Percentiles rank a stretch among this genome's conserved stretches.
Conservation (phyloP, 92 coral and sea anemone genomes). For the Parazoanthus swiftii region DNA sequence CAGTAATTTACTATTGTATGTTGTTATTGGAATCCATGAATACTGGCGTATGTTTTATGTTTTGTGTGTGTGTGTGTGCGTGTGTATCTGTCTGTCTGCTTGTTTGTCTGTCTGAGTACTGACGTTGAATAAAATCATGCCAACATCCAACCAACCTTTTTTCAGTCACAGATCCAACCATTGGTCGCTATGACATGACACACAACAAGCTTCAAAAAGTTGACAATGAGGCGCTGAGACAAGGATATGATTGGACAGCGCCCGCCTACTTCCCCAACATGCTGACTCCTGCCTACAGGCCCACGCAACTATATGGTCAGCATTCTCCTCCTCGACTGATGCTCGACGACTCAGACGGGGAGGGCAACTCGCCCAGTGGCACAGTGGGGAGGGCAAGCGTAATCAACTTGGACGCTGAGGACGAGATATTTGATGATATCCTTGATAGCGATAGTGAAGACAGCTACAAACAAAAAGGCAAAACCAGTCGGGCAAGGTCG, state of each 20-base stretch:
- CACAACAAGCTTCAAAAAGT: constrained; percentile 43
- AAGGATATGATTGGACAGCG: constrained; percentile 64
- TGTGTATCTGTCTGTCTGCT: no score
- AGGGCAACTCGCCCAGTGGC: constrained; percentile 28
- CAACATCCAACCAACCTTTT: background rate
- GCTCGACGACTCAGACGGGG: constrained; percentile 70
- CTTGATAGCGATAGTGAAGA: constrained; percentile 78
- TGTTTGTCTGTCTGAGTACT: no score
- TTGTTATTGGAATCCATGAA: no score
- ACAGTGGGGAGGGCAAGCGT: constrained; percentile 56
- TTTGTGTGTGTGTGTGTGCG: no score
- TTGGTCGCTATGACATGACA: constrained; percentile 53
- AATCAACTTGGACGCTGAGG: constrained; percentile 61
- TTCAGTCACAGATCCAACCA: constrained; percentile 17
- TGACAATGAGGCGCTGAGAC: constrained; percentile 58
- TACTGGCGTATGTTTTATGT: no score
- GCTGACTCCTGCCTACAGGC: constrained; percentile 72
- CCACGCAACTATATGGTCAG: constrained; percentile 64
- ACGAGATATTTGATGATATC: constrained; percentile 75
- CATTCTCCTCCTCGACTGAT: constrained; percentile 76
- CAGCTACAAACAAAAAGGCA: constrained; percentile 34
- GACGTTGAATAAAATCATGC: no score
- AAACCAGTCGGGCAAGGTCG: constrained; percentile 26
- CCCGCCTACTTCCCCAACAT: constrained; percentile 67
- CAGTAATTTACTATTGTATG: no score